These are phyloP conservation scores for Alfaro cultratus DNA, from an alignment of 2,797 vertebrate genomes.

Conservation along the genomic window DNA sequence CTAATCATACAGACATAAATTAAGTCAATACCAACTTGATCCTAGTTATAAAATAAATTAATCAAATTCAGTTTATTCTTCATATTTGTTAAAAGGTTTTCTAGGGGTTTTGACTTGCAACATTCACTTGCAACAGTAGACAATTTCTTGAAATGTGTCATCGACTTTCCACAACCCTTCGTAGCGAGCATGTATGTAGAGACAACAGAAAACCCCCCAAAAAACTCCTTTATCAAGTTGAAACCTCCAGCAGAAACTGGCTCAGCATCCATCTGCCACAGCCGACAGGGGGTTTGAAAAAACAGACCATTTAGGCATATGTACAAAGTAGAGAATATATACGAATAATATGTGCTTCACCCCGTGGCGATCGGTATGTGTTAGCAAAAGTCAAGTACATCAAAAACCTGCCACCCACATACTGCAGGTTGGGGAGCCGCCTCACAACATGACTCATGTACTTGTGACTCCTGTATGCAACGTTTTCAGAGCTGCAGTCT, in stretches of 20 bases:
- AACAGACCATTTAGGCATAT: neutral
- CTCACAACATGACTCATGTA: constrained; percentile 24
- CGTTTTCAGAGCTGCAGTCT: constrained; percentile 15
- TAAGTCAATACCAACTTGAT: neutral
- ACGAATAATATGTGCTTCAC: neutral
- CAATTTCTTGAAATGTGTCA: neutral
- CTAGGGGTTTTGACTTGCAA: neutral
- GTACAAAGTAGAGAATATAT: neutral
- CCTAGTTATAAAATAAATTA: neutral
- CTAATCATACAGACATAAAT: neutral
- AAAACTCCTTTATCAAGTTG: neutral
- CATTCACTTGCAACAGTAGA: neutral
- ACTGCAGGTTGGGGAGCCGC: neutral
- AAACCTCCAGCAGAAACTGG: neutral
- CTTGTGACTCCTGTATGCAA: constrained; percentile 11
- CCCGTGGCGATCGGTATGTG: neutral
- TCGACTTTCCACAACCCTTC: neutral
- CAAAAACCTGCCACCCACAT: neutral
- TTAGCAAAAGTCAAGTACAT: constrained; percentile 8
- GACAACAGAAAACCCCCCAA: too few species aligned
- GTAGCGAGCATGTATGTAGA: neutral
- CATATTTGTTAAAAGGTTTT: neutral
- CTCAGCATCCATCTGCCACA: neutral
- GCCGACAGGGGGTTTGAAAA: neutral
- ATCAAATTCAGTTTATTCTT: neutral